phyloP scores from a whole-genome alignment of 2,888 invertebrate genomes.

The Timandra comae region DNA sequence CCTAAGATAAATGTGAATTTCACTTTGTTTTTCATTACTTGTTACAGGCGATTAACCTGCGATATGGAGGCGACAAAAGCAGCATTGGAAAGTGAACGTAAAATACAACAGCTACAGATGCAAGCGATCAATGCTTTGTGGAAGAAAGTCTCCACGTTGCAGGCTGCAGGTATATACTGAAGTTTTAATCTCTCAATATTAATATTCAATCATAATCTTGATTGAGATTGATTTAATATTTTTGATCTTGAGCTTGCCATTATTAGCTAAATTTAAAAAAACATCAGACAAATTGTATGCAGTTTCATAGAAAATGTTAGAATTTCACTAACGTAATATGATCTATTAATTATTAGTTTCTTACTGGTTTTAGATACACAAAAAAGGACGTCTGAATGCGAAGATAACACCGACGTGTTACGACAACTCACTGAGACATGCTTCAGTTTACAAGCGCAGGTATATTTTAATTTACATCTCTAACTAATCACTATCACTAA shows the following conservation, averaged over 20 bases:
- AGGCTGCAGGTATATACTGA: constrained; percentile 55
- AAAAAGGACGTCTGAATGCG: constrained; percentile 39
- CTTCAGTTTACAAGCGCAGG: constrained; percentile 83
- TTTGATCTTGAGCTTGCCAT: no score
- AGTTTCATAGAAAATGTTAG: no score
- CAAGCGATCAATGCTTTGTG: constrained; percentile 93
- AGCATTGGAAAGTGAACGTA: constrained; percentile 88
- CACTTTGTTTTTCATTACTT: no score
- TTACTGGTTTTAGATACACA: constrained; percentile 39
- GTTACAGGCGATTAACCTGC: constrained; percentile 82
- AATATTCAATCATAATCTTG: no score
- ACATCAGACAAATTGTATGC: no score
- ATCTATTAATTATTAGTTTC: no score
- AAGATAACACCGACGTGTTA: constrained; percentile 75
- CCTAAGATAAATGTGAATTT: no score
- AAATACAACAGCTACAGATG: constrained; percentile 91
- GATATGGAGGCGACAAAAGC: constrained; percentile 92
- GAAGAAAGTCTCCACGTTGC: constrained; percentile 88
- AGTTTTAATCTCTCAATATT: not conserved
- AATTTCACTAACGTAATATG: no score
- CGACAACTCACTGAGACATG: constrained; percentile 87
- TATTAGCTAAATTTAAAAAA: no score
- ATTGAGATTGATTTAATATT: no score
- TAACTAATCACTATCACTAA: no score
- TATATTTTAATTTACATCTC: no score